Evolutionary conservation across 1,140 invertebrate genomes (phyloP).

Genomic region (Leguminivora glycinivorella): DNA sequence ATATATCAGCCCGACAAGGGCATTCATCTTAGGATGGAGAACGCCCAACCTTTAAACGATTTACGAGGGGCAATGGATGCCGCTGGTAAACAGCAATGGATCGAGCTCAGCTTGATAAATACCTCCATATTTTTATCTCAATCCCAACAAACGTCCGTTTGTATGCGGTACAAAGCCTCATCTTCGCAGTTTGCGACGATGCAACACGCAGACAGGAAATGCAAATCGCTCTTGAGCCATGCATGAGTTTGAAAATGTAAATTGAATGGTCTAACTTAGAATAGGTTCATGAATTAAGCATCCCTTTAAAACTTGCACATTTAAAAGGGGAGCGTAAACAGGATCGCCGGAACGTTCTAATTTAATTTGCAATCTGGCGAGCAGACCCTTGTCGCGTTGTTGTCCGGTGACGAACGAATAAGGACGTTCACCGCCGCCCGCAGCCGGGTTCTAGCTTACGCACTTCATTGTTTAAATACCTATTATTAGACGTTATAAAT

Average conservation of each 20-base stretch:
- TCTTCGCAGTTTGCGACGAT: slow-evolving; percentile 20
- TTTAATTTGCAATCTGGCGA: slow-evolving; percentile 61
- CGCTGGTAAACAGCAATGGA: slow-evolving; percentile 59
- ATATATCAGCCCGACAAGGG: slow-evolving; percentile 69
- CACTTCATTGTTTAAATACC: slow-evolving; percentile 42
- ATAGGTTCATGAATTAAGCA: slow-evolving; percentile 69
- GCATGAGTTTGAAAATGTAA: slow-evolving; percentile 69
- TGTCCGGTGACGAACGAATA: slow-evolving; percentile 45
- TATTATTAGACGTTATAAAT: slow-evolving; percentile 52
- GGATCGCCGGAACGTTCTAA: slow-evolving; percentile 53
- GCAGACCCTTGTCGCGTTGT: slow-evolving; percentile 42
- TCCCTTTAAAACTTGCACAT: slow-evolving; percentile 62
- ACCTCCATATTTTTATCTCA: slow-evolving; percentile 47
- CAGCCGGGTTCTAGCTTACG: slow-evolving; percentile 30
- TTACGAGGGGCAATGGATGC: slow-evolving; percentile 63
- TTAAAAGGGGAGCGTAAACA: slow-evolving; percentile 53
- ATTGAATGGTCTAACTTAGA: slow-evolving; percentile 66
- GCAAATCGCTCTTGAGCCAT: slow-evolving; percentile 55
- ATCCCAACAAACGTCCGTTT: slow-evolving; percentile 33
- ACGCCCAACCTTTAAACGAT: slow-evolving; percentile 73
- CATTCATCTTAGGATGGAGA: slow-evolving; percentile 71
- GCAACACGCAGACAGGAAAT: slow-evolving; percentile 57
- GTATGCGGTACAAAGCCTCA: slow-evolving; percentile 38
- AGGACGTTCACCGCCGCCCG: slow-evolving; percentile 30
- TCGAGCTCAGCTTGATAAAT: slow-evolving; percentile 55